phyloP scores from a whole-genome alignment of 2,888 invertebrate species.

The Zeuzera pyrina region DNA sequence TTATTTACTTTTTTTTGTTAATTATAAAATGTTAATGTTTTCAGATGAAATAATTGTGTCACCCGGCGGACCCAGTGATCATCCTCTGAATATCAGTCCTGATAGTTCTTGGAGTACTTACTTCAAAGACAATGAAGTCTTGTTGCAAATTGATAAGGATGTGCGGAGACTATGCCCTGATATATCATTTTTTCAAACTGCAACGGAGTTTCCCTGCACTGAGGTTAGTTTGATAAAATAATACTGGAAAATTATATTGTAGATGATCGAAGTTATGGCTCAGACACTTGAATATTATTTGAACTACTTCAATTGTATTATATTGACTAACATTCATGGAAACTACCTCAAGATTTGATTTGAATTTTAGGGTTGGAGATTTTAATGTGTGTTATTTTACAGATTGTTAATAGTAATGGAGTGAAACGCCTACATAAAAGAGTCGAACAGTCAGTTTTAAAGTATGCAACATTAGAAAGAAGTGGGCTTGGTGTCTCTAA shows the following conservation, averaged over 20 bases:
- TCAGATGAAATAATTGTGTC: constrained; percentile 90
- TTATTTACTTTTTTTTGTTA: not conserved
- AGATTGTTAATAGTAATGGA: constrained; percentile 84
- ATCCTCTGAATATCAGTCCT: constrained; percentile 96
- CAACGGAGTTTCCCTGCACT: constrained; percentile 91
- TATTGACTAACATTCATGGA: too few species aligned
- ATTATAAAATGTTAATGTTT: constrained; percentile 17
- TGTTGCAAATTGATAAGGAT: constrained; percentile 98
- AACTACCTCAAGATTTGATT: too few species aligned
- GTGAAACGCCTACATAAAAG: constrained; percentile 89
- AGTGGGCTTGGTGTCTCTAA: constrained; percentile 91
- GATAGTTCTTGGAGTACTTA: constrained; percentile 96
- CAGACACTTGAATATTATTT: too few species aligned
- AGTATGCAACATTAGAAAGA: constrained; percentile 89
- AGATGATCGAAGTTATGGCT: too few species aligned
- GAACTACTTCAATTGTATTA: too few species aligned
- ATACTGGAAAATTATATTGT: not conserved
- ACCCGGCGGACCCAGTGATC: constrained; percentile 84
- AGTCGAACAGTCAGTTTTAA: constrained; percentile 88
- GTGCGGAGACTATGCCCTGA: constrained; percentile 95
- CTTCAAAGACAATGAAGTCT: constrained; percentile 97
- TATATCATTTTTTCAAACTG: constrained; percentile 95
- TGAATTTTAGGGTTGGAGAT: too few species aligned
- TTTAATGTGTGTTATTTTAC: constrained; percentile 13
- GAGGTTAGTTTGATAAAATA: constrained; percentile 54